These are phyloP conservation scores for Phylloscopus trochilus DNA, from an alignment of 2,113 vertebrate species.

Conservation along the genomic window DNA sequence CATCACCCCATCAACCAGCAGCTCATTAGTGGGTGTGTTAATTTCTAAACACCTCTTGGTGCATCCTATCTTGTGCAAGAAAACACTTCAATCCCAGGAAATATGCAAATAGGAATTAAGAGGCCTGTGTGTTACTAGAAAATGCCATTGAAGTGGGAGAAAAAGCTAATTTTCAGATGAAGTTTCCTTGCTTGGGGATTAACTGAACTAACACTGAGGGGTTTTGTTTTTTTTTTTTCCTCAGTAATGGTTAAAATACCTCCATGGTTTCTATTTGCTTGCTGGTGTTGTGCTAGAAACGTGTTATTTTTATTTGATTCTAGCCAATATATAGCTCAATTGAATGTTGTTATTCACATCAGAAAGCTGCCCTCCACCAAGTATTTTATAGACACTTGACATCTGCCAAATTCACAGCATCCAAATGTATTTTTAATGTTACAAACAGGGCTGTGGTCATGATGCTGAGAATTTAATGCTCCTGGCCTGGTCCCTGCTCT, in stretches of 20 bases:
- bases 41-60: neutral
- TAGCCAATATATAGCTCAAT: neutral
- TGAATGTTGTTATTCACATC: conserved; percentile 10
- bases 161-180: neutral
- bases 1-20: neutral
- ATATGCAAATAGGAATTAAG: neutral
- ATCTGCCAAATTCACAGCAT: conserved; percentile 58
- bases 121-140: neutral
- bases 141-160: neutral
- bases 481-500: neutral
- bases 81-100: neutral
- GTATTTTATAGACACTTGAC: conserved; percentile 32
- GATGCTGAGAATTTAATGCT: conserved; percentile 39
- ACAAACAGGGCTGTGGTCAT: conserved; percentile 38
- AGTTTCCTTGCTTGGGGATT: neutral
- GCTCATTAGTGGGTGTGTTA: neutral
- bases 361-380: conserved; percentile 41
- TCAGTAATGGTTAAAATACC: neutral
- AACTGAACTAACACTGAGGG: neutral
- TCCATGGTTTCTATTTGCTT: neutral
- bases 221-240: neutral
- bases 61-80: neutral
- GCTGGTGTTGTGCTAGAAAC: neutral
- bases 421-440: conserved; percentile 57
- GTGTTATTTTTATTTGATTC: conserved; percentile 2